Percentiles rank a stretch among this genome's conserved stretches.
Conservation (phyloP, 1,140 invertebrate species). For the Portunus trituberculatus region DNA sequence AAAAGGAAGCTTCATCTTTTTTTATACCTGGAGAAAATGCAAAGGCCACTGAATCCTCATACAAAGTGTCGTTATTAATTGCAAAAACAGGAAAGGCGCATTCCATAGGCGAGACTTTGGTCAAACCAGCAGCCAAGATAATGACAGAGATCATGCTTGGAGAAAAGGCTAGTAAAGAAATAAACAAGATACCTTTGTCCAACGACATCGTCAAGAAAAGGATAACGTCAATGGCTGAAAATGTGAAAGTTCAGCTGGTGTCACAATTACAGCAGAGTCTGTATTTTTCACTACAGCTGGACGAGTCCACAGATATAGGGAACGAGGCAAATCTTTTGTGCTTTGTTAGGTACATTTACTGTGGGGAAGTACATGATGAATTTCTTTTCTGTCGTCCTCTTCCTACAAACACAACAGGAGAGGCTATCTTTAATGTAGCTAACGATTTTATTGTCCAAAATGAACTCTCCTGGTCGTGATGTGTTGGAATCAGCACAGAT, state of each 20-base stretch:
- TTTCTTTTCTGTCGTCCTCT: conserved; percentile 41
- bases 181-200: conserved; percentile 7
- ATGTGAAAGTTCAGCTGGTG: conserved; percentile 42
- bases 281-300: conserved; percentile 45
- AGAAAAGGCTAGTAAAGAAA: background rate
- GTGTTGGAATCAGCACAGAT: conserved; percentile 39
- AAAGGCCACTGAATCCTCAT: background rate
- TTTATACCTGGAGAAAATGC: background rate
- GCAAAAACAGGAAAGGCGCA: background rate
- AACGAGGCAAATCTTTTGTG: conserved; percentile 38
- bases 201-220: conserved; percentile 14
- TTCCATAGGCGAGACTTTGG: conserved; percentile 29
- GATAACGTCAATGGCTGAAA: conserved; percentile 37
- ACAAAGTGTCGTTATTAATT: conserved; percentile 48
- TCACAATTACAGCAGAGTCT: conserved; percentile 36
- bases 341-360: conserved; percentile 34
- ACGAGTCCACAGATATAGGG: background rate
- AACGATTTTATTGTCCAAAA: conserved; percentile 35
- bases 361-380: conserved; percentile 40
- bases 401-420: conserved; percentile 41
- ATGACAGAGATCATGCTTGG: background rate
- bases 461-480: conserved; percentile 21
- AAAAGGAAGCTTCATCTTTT: background rate
- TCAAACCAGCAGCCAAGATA: conserved; percentile 47
- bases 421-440: background rate